Conservation (phyloP, 2,797 vertebrate species). For the Peromyscus attwateri region DNA sequence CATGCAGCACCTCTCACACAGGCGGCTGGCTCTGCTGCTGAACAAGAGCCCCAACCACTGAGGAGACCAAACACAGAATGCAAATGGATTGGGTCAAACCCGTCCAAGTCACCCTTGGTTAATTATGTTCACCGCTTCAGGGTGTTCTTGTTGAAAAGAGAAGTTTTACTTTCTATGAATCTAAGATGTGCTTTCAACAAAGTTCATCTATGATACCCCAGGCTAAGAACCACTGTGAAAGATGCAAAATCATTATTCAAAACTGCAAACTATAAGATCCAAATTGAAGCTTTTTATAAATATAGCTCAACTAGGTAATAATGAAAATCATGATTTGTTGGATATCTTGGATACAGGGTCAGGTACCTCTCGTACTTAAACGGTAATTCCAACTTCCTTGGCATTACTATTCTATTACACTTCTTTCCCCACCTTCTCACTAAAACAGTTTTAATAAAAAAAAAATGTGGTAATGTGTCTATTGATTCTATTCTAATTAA, state of each 20-base stretch:
- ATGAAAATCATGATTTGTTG: background rate
- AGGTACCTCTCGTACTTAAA: background rate
- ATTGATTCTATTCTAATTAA: constrained; percentile 57
- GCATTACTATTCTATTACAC: constrained; percentile 1
- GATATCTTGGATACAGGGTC: background rate
- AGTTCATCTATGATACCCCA: background rate
- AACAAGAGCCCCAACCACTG: background rate
- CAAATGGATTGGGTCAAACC: background rate
- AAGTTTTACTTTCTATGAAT: constrained; percentile 38
- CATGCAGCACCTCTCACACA: background rate
- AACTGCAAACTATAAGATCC: background rate
- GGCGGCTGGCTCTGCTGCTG: background rate
- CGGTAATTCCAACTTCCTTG: background rate
- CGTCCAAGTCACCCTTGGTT: background rate
- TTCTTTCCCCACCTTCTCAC: constrained; percentile 54
- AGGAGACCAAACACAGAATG: background rate
- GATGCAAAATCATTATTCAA: constrained; percentile 15
- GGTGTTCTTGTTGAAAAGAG: constrained; percentile 20
- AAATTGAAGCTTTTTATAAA: constrained; percentile 15
- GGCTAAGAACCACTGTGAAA: constrained; percentile 33
- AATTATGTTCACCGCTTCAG: background rate
- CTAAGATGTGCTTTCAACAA: constrained; percentile 33
- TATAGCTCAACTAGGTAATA: background rate
- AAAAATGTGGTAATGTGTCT: background rate
- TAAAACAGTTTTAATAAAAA: background rate